Evolutionary conservation across 2,797 vertebrate genomes (phyloP).

Genomic region (Arremon brunneinucha): DNA sequence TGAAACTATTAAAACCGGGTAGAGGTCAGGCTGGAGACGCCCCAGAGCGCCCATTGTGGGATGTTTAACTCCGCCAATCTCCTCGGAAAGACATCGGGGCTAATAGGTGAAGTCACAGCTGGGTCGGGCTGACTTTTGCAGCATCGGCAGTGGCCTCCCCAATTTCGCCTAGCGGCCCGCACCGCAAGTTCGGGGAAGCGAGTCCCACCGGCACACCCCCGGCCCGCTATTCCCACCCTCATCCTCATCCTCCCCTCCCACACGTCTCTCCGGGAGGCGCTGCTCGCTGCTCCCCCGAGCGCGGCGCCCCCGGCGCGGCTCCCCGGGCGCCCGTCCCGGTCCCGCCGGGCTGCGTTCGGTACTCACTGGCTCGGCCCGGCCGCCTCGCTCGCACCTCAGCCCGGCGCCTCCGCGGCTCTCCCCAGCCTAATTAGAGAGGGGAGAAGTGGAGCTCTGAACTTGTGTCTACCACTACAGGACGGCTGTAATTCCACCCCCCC

Average conservation of each 20-base stretch:
- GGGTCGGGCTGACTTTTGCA: slow-evolving; percentile 74
- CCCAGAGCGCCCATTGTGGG: slow-evolving; percentile 85
- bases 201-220: background rate
- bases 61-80: slow-evolving; percentile 87
- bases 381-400: slow-evolving; percentile 66
- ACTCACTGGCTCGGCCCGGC: slow-evolving; percentile 69
- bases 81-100: slow-evolving; percentile 88
- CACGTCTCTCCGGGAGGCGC: background rate
- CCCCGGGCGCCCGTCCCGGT: background rate
- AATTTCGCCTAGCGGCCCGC: background rate
- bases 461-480: slow-evolving; percentile 75
- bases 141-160: slow-evolving; percentile 54
- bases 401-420: slow-evolving; percentile 70
- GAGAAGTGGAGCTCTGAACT: slow-evolving; percentile 75
- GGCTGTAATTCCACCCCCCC: slow-evolving; percentile 63
- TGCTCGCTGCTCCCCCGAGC: background rate
- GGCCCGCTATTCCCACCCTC: background rate
- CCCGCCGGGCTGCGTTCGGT: slow-evolving; percentile 17
- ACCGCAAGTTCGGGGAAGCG: background rate
- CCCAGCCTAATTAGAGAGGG: slow-evolving; percentile 69
- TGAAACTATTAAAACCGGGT: slow-evolving; percentile 87
- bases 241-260: background rate
- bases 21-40: slow-evolving; percentile 84
- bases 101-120: slow-evolving; percentile 90
- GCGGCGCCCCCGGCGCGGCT: background rate